A percentile compares a stretch with the other conserved stretches of the same genome.
Conservation (phyloP, 2,888 invertebrate species). For the Unio pictorum region DNA sequence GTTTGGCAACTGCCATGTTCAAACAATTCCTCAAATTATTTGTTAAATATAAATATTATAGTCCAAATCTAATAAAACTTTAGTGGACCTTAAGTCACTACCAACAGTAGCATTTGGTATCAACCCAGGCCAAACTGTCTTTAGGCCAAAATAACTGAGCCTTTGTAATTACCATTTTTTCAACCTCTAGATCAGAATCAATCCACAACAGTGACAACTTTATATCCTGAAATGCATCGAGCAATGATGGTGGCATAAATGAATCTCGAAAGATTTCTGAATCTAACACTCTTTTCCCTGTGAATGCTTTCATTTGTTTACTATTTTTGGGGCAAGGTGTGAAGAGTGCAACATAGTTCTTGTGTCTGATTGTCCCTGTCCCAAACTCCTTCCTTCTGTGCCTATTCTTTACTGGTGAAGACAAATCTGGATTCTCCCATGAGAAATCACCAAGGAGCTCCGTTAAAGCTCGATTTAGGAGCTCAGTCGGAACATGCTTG, state of each 20-base stretch:
- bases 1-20: too few species aligned
- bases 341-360: slow-evolving; percentile 52
- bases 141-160: too few species aligned
- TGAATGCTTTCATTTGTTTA: slow-evolving; percentile 41
- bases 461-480: slow-evolving; percentile 47
- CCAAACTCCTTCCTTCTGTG: slow-evolving; percentile 11
- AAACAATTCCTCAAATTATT: too few species aligned
- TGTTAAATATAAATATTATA: too few species aligned
- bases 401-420: slow-evolving; percentile 51
- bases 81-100: too few species aligned
- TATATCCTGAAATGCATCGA: slow-evolving; percentile 41
- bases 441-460: slow-evolving; percentile 57
- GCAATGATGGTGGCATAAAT: slow-evolving; percentile 48
- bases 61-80: too few species aligned
- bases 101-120: too few species aligned
- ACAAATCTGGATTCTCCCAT: slow-evolving; percentile 56
- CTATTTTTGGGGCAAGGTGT: slow-evolving; percentile 45
- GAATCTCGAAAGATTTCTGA: slow-evolving; percentile 57
- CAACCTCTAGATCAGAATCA: slow-evolving; percentile 30
- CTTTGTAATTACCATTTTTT: too few species aligned
- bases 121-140: too few species aligned
- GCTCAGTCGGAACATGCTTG: slow-evolving; percentile 28
- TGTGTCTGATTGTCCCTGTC: neutral
- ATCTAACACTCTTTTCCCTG: slow-evolving; percentile 58
- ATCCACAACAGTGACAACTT: slow-evolving; percentile 54